A percentile compares a stretch with the other conserved stretches of the same genome.
Conservation (phyloP, 2,113 vertebrate genomes). For the Sinocyclocheilus grahami region DNA sequence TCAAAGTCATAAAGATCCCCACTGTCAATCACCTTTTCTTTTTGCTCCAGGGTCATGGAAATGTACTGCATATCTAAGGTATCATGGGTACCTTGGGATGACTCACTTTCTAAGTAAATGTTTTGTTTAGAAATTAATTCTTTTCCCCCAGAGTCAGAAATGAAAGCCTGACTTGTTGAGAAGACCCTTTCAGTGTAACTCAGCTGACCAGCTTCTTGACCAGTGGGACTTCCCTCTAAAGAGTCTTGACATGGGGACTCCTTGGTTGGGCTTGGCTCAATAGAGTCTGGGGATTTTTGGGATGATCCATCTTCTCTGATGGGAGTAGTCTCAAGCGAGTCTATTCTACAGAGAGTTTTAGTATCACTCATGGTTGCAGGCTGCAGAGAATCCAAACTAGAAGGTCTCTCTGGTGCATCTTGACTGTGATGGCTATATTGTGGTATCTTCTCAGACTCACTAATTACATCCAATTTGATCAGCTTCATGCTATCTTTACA, state of each 20-base stretch:
- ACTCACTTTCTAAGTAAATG: conserved; percentile 78
- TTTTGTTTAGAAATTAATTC: conserved; percentile 80
- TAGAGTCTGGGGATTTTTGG: conserved; percentile 92
- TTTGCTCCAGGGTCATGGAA: conserved; percentile 70
- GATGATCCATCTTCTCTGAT: conserved; percentile 88
- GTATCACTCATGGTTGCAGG: conserved; percentile 78
- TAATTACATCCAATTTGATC: not conserved
- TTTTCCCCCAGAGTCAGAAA: not conserved
- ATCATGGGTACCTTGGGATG: conserved; percentile 61
- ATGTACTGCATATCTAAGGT: conserved; percentile 66
- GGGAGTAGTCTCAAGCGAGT: conserved; percentile 91
- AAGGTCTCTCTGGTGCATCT: conserved; percentile 75
- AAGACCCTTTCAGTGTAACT: conserved; percentile 67
- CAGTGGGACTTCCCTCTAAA: conserved; percentile 88
- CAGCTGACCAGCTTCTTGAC: conserved; percentile 64
- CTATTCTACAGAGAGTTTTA: conserved; percentile 78
- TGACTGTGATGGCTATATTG: conserved; percentile 66
- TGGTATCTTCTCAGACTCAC: conserved; percentile 24
- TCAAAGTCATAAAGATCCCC: conserved; percentile 63
- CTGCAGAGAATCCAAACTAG: conserved; percentile 77
- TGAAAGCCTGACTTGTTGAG: conserved; percentile 74
- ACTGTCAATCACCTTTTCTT: conserved; percentile 55
- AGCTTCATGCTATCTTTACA: not conserved
- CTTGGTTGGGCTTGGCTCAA: conserved; percentile 91
- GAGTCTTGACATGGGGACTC: conserved; percentile 92